Conservation (phyloP, 2,113 vertebrate genomes). For the Apodemus speciosus region DNA sequence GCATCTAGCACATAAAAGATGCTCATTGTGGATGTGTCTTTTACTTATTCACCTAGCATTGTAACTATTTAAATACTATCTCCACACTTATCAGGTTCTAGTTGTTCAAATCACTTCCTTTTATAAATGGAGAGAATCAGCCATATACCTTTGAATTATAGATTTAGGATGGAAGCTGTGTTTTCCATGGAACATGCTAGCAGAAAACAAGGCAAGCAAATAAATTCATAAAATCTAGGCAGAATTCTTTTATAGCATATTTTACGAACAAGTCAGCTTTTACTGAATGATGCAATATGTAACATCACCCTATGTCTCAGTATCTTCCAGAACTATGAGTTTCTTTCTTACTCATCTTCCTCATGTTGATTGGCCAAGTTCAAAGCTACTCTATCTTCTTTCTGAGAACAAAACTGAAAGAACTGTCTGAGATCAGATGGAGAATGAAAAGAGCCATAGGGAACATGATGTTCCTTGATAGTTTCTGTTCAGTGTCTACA, state of each 20-base stretch:
- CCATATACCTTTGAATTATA: neutral
- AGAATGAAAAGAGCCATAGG: neutral
- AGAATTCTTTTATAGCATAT: neutral
- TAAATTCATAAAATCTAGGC: conserved; percentile 21
- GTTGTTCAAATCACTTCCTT: conserved; percentile 29
- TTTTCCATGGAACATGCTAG: conserved; percentile 14
- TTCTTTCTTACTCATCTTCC: neutral
- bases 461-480: neutral
- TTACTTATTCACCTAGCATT: neutral
- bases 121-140: neutral
- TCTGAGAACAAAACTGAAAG: neutral
- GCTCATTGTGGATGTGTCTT: neutral
- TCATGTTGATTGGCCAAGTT: neutral
- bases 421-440: neutral
- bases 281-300: neutral
- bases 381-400: neutral
- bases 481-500: neutral
- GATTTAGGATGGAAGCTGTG: conserved; percentile 8
- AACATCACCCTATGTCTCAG: neutral
- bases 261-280: neutral
- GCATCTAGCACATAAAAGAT: neutral
- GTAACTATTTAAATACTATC: neutral
- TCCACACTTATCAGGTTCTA: neutral
- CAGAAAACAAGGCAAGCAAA: neutral
- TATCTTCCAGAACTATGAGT: neutral